These are phyloP conservation scores for Perodicticus potto DNA, from an alignment of 2,797 vertebrate species.

Conservation along the genomic window DNA sequence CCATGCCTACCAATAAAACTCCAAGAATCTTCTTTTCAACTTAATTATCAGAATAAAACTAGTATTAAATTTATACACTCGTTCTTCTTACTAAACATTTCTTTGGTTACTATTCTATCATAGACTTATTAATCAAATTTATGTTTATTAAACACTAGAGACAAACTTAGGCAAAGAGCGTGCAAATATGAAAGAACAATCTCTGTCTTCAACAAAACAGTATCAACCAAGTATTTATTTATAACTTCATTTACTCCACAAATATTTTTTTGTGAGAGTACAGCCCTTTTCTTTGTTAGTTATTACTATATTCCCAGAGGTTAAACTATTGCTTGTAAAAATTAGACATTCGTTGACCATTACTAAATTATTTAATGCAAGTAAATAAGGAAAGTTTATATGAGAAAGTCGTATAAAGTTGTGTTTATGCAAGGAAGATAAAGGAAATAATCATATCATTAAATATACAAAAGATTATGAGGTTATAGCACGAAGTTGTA, in stretches of 20 bases:
- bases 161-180: neutral
- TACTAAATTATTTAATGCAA: constrained; percentile 30
- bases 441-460: neutral
- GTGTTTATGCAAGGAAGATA: neutral
- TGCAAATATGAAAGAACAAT: neutral
- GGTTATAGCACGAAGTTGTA: neutral
- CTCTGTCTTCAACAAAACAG: neutral
- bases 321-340: neutral
- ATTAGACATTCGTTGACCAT: neutral
- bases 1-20: neutral
- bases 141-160: neutral
- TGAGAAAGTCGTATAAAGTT: neutral
- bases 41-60: neutral
- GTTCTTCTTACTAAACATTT: neutral
- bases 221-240: neutral
- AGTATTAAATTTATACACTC: neutral
- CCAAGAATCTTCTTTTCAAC: neutral
- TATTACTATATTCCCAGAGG: neutral
- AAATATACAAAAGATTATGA: neutral
- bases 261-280: neutral
- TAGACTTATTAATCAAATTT: neutral
- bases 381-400: neutral
- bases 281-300: neutral
- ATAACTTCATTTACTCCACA: neutral
- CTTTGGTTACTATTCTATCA: neutral